phyloP scores from a whole-genome alignment of 2,888 invertebrate genomes.

The Celastrina argiolus region DNA sequence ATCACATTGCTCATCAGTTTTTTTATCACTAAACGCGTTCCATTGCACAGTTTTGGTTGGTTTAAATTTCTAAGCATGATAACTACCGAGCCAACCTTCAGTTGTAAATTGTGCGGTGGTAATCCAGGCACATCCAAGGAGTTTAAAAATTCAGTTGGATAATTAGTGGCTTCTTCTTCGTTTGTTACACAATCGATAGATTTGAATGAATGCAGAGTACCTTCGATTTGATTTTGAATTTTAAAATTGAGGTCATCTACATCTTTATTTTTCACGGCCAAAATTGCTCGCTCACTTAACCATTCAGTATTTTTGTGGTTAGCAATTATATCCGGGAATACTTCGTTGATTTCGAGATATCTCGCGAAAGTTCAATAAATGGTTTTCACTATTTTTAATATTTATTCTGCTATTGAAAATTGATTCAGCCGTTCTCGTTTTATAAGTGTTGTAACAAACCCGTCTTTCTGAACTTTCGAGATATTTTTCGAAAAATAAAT shows the following conservation, averaged over 20 bases:
- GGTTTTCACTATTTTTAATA: no score
- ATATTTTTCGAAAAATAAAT: no score
- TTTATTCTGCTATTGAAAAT: no score
- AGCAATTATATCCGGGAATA: conserved; percentile 27
- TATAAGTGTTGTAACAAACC: no score
- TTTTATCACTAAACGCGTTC: no score
- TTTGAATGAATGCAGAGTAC: conserved; percentile 24
- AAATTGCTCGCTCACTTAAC: conserved; percentile 39
- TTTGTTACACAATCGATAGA: conserved; percentile 39
- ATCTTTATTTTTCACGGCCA: conserved; percentile 46
- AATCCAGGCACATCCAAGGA: conserved; percentile 39
- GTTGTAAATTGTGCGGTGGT: conserved; percentile 38
- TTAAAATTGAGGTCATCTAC: conserved; percentile 40
- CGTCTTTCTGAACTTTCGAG: no score
- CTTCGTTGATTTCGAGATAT: conserved; percentile 34
- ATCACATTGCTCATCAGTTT: conserved; percentile 23
- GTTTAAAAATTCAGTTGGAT: conserved; percentile 44
- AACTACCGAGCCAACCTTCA: conserved; percentile 17
- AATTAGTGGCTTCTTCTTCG: conserved; percentile 38
- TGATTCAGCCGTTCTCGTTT: no score
- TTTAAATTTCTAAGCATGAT: conserved; percentile 18
- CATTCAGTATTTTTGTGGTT: conserved; percentile 37
- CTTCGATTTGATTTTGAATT: conserved; percentile 30
- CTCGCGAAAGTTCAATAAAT: no score
- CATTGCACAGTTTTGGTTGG: conserved; percentile 20